A percentile compares a stretch with the other conserved stretches of the same genome.
Conservation (phyloP, 2,888 invertebrate genomes). For the Pasiphila rectangulata region DNA sequence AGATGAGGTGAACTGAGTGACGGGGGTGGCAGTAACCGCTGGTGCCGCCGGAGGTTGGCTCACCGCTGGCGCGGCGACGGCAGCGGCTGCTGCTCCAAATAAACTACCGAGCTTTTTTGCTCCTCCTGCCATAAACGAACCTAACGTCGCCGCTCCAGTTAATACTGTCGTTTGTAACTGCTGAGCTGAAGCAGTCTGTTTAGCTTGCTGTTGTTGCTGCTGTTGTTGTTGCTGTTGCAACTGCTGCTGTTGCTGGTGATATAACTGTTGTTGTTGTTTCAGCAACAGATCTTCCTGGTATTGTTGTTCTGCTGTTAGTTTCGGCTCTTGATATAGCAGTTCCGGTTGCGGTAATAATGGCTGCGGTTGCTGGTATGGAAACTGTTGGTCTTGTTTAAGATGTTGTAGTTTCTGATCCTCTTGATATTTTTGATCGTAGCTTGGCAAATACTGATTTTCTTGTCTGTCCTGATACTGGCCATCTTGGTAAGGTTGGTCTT, state of each 20-base stretch:
- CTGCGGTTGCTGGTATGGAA: slow-evolving; percentile 40
- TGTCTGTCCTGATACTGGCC: slow-evolving; percentile 41
- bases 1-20: slow-evolving; percentile 51
- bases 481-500: slow-evolving; percentile 45
- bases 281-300: slow-evolving; percentile 39
- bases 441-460: slow-evolving; percentile 43
- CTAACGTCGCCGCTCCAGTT: slow-evolving; percentile 73
- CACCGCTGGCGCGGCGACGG: slow-evolving; percentile 59
- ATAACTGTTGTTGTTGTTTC: slow-evolving; percentile 45
- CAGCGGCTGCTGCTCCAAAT: slow-evolving; percentile 74
- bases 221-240: slow-evolving; percentile 51
- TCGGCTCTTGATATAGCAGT: slow-evolving; percentile 44
- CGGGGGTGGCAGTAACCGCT: slow-evolving; percentile 43
- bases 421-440: slow-evolving; percentile 42
- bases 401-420: slow-evolving; percentile 39
- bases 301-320: slow-evolving; percentile 41
- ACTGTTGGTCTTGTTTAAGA: slow-evolving; percentile 47
- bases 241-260: slow-evolving; percentile 47
- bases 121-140: slow-evolving; percentile 75
- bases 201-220: slow-evolving; percentile 59
- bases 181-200: slow-evolving; percentile 61
- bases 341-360: slow-evolving; percentile 39
- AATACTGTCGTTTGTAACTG: slow-evolving; percentile 68
- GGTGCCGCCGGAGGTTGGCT: slow-evolving; percentile 46
- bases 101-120: slow-evolving; percentile 76